These are phyloP conservation scores for Caenorhabditis sp. DNA, from an alignment of 2,888 invertebrate species.

Conservation along the genomic window DNA sequence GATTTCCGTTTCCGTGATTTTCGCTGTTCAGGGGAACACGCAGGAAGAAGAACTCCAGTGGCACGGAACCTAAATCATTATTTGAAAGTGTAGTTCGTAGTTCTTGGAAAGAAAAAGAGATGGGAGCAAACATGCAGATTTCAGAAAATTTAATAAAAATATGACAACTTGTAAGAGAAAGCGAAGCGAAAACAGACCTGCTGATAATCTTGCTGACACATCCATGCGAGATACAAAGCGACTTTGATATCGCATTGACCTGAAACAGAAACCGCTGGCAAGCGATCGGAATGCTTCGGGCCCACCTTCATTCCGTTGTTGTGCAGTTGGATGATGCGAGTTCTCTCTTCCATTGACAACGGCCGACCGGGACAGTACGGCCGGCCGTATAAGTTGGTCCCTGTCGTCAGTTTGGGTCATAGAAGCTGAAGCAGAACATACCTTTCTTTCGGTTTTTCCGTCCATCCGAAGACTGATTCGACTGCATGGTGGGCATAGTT, in stretches of 20 bases:
- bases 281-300: neutral
- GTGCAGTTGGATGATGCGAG: constrained; percentile 78
- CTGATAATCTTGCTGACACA: constrained; percentile 82
- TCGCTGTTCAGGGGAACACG: constrained; percentile 80
- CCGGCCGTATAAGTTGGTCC: constrained; percentile 81
- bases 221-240: constrained; percentile 81
- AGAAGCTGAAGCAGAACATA: neutral
- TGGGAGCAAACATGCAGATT: no score
- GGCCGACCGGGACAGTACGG: constrained; percentile 82
- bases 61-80: constrained; percentile 76
- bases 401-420: constrained; percentile 43
- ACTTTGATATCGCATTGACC: constrained; percentile 82
- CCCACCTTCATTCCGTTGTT: constrained; percentile 80
- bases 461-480: constrained; percentile 37
- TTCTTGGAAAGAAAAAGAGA: neutral
- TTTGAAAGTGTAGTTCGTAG: neutral
- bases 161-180: no score
- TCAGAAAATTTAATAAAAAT: no score
- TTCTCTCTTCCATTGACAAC: constrained; percentile 80
- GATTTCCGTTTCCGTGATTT: constrained; percentile 64
- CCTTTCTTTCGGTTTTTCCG: constrained; percentile 60
- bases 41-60: constrained; percentile 80
- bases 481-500: constrained; percentile 14
- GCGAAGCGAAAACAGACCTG: constrained; percentile 70
- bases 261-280: constrained; percentile 51